These are phyloP conservation scores for Bubalus kerabau DNA, from an alignment of 2,113 vertebrate species.

Conservation along the genomic window DNA sequence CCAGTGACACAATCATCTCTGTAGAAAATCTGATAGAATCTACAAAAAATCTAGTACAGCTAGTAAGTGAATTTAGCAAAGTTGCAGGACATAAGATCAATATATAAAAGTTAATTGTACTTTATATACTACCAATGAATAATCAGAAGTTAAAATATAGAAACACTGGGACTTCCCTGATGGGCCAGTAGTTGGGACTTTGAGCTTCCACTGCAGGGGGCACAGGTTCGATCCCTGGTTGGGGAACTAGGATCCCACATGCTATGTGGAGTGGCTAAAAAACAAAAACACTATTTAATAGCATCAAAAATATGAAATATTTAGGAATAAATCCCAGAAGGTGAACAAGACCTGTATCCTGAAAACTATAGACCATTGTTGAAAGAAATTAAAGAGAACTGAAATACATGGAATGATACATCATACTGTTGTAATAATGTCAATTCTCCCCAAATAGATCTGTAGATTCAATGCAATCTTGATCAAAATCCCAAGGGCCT, in stretches of 20 bases:
- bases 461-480: not conserved
- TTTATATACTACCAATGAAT: not conserved
- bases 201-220: not conserved
- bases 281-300: not conserved
- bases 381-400: not conserved
- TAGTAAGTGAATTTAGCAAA: not conserved
- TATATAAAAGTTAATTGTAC: not conserved
- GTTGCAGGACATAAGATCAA: not conserved
- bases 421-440: not conserved
- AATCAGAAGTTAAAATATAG: not conserved
- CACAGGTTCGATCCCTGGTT: not conserved
- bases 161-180: not conserved
- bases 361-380: not conserved
- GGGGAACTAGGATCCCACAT: not conserved
- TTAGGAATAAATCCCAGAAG: not conserved
- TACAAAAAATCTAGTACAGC: not conserved
- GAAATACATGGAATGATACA: not conserved
- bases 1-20: not conserved
- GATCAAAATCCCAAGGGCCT: not conserved
- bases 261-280: not conserved
- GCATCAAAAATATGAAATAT: not conserved
- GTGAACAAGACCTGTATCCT: not conserved
- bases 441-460: not conserved
- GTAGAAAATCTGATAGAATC: slow-evolving; percentile 4
- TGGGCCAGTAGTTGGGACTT: not conserved